Percentiles rank a stretch among this genome's conserved stretches.
phyloP scores from a whole-genome alignment of 2,797 vertebrate genomes.

The Cyclopterus lumpus region DNA sequence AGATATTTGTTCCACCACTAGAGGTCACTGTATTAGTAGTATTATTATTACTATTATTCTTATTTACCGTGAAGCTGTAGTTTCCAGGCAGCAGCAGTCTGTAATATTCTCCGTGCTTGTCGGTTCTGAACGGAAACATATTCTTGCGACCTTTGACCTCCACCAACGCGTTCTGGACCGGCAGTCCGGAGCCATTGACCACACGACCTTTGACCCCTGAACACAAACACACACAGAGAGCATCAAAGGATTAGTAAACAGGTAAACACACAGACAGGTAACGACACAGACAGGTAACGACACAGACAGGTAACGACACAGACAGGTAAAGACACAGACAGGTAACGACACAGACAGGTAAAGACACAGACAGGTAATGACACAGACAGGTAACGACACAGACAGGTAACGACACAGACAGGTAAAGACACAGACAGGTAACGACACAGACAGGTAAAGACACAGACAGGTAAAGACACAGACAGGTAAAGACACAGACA shows the following conservation, averaged over 20 bases:
- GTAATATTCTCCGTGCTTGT: slow-evolving; percentile 92
- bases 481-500: neutral
- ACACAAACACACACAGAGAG: neutral
- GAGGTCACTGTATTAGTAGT: neutral
- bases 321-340: neutral
- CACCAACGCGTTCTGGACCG: slow-evolving; percentile 87
- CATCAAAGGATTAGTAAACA: neutral
- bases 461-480: neutral
- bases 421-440: neutral
- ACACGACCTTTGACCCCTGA: slow-evolving; percentile 94
- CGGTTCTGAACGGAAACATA: slow-evolving; percentile 88
- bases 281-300: neutral
- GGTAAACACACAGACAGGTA: neutral
- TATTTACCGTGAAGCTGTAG: slow-evolving; percentile 87
- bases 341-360: neutral
- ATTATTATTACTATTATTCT: too few relatives aligned
- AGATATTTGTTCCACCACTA: neutral
- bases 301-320: too few relatives aligned
- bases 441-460: neutral
- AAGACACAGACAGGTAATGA: too few relatives aligned
- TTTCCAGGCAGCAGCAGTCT: slow-evolving; percentile 91
- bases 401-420: neutral
- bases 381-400: neutral
- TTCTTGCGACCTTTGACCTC: slow-evolving; percentile 88
- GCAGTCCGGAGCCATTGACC: slow-evolving; percentile 78